Evolutionary conservation across 1,140 invertebrate genomes (phyloP), one percentile per base, ranked within the genome.

Genomic region (Bombus balteatus): DNA sequence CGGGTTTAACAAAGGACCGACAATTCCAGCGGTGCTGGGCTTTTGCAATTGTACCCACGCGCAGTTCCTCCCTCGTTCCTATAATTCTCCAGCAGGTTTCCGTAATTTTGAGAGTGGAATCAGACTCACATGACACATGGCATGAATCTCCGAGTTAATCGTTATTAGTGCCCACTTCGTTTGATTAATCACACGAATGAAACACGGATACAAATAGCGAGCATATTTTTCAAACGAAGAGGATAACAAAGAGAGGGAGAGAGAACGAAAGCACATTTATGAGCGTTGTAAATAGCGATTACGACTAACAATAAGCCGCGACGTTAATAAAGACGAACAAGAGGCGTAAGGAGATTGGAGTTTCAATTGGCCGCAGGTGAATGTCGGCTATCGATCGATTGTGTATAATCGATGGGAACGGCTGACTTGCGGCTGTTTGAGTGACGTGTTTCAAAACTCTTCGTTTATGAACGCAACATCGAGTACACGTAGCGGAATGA

Each of bases 1-100:
- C 18, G 57, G 39, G 83, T 85, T 80, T 62, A 85, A 85, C 83
- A 85, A 85, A 85, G 76, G 76, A 39, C 76, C 57, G 76, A 85
- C 76, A 72, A 80, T 80, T 85, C 83, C 83, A n/a, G 39, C 53
- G 53, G 76, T 72, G 34, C 79, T 62, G 10, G 75, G 66, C 83
- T 85, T 85, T 80, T 79, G 76, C 76, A 80, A 85, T 84, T 85
- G 83, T 80, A 47, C 68, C 76, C 39, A n/a, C n/a, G 9, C 53
- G 25, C 10, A 28, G 37, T 39, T 9, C 25, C 39, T 68, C 76
- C n/a, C 53, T 65, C 82, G 32, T 59, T 79, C 75, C 82, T 79
- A 80, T 85, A 85, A 85, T 85, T 85, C 76, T 80, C 75, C 32
- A 47, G 47, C 47, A 59, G 75, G 37, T 84, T 84, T 72, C 83